These are phyloP conservation scores for Cuculus canorus DNA, from an alignment of 2,797 vertebrate species.

Conservation along the genomic window DNA sequence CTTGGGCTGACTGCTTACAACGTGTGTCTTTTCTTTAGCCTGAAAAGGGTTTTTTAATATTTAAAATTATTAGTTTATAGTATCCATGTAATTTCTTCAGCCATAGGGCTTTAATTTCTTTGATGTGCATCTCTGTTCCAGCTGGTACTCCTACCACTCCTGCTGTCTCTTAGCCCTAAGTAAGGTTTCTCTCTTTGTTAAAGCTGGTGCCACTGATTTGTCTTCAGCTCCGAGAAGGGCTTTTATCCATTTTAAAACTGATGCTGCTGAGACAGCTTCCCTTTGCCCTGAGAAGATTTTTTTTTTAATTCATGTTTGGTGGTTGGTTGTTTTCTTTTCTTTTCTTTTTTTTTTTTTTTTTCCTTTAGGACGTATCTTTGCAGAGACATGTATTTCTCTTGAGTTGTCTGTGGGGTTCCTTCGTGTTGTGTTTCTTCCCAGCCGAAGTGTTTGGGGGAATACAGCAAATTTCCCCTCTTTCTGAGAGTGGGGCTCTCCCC, in stretches of 20 bases:
- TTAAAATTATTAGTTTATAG: slow-evolving; percentile 80
- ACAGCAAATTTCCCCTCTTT: background rate
- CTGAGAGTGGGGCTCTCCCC: accelerated
- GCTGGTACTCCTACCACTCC: slow-evolving; percentile 68
- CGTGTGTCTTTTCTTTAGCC: slow-evolving; percentile 64
- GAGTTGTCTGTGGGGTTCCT: background rate
- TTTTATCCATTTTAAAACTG: slow-evolving; percentile 66
- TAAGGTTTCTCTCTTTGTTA: slow-evolving; percentile 73
- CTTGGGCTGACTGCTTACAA: slow-evolving; percentile 72
- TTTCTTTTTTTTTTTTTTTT: background rate
- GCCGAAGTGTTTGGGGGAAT: background rate
- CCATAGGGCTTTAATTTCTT: slow-evolving; percentile 76
- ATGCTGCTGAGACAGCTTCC: slow-evolving; percentile 41
- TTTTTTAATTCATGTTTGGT: slow-evolving; percentile 37
- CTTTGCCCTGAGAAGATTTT: background rate
- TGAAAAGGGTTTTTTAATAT: slow-evolving; percentile 78
- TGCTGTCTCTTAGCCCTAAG: slow-evolving; percentile 75
- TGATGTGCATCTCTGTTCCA: slow-evolving; percentile 76
- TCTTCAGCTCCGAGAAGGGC: slow-evolving; percentile 49
- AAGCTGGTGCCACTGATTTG: slow-evolving; percentile 63
- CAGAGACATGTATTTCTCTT: background rate
- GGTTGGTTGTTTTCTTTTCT: background rate
- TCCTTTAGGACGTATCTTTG: background rate
- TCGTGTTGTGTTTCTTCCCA: accelerated
- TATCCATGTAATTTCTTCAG: slow-evolving; percentile 76